These are phyloP conservation scores for Stegostoma tigrinum DNA, from an alignment of 2,113 vertebrate species.

Conservation along the genomic window DNA sequence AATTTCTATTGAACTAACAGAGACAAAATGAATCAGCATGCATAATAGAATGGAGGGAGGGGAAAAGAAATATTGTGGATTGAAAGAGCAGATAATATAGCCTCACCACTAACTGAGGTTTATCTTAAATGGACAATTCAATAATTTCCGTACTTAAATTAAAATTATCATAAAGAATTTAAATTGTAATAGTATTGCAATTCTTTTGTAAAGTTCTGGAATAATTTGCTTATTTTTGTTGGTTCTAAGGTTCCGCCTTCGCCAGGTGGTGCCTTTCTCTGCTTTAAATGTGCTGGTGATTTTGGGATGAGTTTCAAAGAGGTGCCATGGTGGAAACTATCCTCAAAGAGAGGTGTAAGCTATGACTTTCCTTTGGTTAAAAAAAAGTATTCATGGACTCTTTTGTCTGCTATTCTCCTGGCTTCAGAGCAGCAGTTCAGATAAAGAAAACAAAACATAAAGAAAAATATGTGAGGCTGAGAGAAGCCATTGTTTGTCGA, in stretches of 20 bases:
- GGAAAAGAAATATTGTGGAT: not conserved
- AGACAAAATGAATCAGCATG: conserved; percentile 12
- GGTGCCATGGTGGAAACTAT: not conserved
- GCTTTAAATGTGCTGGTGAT: not conserved
- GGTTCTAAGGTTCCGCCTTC: not conserved
- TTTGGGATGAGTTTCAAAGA: not conserved
- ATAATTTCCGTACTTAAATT: conserved; percentile 21
- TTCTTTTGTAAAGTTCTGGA: not conserved
- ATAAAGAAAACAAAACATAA: not conserved
- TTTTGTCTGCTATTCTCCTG: not conserved
- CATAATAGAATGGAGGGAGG: conserved; percentile 14
- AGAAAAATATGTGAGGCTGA: not conserved
- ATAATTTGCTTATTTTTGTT: not conserved
- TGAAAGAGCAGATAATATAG: not conserved
- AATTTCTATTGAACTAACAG: conserved; percentile 31
- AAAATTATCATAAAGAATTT: not conserved
- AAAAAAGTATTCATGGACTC: not conserved
- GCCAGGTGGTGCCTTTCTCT: no score
- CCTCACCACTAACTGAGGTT: not conserved
- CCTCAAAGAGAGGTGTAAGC: not conserved
- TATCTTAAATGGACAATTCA: conserved; percentile 2
- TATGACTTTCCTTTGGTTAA: not conserved
- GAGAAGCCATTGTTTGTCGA: not conserved
- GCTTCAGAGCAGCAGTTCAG: not conserved
- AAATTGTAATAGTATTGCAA: not conserved